Percentiles rank a stretch among this genome's conserved stretches.
Evolutionary conservation across 1,140 invertebrate genomes (phyloP).

Genomic region (Galleria mellonella): DNA sequence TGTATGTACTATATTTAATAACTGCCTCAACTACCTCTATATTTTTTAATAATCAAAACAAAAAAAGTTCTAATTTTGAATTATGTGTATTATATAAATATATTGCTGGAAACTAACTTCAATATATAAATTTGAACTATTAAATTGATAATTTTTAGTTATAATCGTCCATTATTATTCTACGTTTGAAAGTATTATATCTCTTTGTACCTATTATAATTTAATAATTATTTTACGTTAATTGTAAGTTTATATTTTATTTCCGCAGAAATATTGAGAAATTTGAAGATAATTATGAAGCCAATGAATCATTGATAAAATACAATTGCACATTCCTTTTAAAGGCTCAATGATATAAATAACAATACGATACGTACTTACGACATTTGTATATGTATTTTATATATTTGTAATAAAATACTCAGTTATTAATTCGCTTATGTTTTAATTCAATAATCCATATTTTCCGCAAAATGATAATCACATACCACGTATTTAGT

Average conservation of each 20-base stretch:
- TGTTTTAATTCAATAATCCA: background rate
- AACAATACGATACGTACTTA: constrained; percentile 7
- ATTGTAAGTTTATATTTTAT: constrained; percentile 2
- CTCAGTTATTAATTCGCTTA: background rate
- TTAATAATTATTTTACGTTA: constrained; percentile 2
- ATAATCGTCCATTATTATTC: constrained; percentile 1
- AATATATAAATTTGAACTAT: too few species aligned
- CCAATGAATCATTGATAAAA: background rate
- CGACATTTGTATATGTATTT: constrained; percentile 5
- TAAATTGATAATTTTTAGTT: background rate
- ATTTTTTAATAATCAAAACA: too few species aligned
- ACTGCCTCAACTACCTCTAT: too few species aligned
- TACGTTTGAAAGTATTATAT: constrained; percentile 4
- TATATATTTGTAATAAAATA: background rate
- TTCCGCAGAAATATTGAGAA: background rate
- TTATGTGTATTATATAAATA: too few species aligned
- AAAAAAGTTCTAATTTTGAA: too few species aligned
- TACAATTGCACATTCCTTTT: background rate
- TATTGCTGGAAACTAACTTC: too few species aligned
- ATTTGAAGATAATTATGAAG: background rate
- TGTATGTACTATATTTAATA: too few species aligned
- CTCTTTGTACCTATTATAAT: constrained; percentile 2
- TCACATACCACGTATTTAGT: too few species aligned
- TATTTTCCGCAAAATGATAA: too few species aligned
- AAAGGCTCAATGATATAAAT: background rate